Evolutionary conservation across 2,113 vertebrate genomes (phyloP).

Genomic region (Morone saxatilis): DNA sequence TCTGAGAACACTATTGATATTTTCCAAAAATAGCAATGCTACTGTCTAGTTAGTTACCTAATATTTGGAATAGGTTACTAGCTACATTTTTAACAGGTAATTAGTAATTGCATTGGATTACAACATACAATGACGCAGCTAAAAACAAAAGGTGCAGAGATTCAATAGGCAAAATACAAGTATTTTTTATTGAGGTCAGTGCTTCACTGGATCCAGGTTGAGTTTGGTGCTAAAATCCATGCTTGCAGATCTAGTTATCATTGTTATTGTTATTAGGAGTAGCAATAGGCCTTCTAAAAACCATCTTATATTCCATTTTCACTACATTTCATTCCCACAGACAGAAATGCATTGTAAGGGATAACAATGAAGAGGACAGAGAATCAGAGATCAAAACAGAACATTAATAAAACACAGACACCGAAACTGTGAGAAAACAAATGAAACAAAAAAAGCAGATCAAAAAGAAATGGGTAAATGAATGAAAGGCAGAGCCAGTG

Average conservation of each 20-base stretch:
- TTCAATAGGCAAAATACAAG: too few species aligned
- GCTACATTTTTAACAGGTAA: too few species aligned
- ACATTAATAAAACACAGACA: constrained; percentile 48
- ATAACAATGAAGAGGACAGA: constrained; percentile 2
- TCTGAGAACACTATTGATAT: too few species aligned
- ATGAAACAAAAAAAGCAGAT: constrained; percentile 32
- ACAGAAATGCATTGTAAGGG: not conserved
- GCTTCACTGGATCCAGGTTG: not conserved
- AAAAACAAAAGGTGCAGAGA: too few species aligned
- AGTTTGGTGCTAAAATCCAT: not conserved
- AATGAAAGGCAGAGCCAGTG: constrained; percentile 33
- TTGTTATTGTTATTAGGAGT: not conserved
- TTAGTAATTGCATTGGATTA: too few species aligned
- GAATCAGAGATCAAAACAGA: constrained; percentile 55
- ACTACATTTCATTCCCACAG: constrained; percentile 1
- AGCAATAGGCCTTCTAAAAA: not conserved
- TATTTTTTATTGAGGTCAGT: not conserved
- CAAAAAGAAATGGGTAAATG: constrained; percentile 33
- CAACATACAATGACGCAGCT: too few species aligned
- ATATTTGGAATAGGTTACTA: too few species aligned
- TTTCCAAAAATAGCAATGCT: too few species aligned
- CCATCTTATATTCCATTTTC: not conserved
- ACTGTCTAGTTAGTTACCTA: too few species aligned
- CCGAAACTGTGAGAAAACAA: constrained; percentile 26
- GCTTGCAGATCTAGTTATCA: not conserved